These are phyloP conservation scores for Lasioglossum calceatum DNA, from an alignment of 2,888 invertebrate genomes.

Conservation along the genomic window DNA sequence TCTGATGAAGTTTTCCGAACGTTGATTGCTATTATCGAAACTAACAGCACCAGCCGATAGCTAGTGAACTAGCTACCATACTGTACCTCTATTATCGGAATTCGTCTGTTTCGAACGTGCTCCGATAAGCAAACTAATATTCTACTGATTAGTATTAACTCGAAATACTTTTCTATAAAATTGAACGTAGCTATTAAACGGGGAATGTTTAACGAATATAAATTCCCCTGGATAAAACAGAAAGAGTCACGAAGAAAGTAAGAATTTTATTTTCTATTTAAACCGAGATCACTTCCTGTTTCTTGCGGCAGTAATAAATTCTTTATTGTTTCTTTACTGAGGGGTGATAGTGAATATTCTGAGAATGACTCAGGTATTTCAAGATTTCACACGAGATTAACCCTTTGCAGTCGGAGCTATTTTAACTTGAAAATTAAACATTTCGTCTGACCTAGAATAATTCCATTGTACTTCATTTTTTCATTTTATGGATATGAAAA, in stretches of 20 bases:
- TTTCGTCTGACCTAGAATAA: no score
- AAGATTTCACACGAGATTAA: neutral
- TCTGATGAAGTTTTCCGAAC: no score
- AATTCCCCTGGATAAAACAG: neutral
- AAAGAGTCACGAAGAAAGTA: neutral
- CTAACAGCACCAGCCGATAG: neutral
- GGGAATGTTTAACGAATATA: neutral
- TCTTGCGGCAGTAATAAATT: neutral
- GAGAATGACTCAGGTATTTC: neutral
- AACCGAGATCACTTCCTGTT: neutral
- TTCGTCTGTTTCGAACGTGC: neutral
- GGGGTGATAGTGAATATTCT: neutral
- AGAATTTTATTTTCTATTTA: neutral
- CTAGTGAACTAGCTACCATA: neutral
- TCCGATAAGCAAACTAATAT: neutral
- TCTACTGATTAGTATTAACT: neutral
- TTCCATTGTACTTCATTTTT: no score
- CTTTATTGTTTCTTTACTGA: neutral
- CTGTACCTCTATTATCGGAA: neutral
- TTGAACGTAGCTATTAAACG: neutral
- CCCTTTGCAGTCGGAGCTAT: no score
- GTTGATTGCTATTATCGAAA: neutral
- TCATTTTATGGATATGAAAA: no score
- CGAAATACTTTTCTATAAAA: neutral
- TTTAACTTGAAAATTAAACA: no score